phyloP scores from a whole-genome alignment of 1,140 invertebrate species.

The Pseudomyrmex pallidus region DNA sequence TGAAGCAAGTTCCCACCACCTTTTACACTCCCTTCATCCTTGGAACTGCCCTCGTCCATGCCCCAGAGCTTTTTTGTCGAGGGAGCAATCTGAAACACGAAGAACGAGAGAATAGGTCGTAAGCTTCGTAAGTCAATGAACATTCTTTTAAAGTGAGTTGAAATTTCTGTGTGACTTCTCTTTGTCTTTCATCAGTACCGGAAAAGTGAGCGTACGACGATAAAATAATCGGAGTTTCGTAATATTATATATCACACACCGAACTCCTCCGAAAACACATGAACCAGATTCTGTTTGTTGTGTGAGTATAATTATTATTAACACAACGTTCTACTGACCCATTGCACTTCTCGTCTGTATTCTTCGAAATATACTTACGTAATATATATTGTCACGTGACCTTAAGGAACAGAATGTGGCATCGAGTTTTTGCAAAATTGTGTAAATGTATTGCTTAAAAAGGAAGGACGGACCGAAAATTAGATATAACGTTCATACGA shows the following conservation, averaged over 20 bases:
- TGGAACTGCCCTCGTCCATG: constrained; percentile 90
- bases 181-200: constrained; percentile 1
- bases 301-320: constrained; percentile 23
- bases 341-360: background rate
- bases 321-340: constrained; percentile 12
- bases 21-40: constrained; percentile 86
- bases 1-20: constrained; percentile 89
- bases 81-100: constrained; percentile 91
- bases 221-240: constrained; percentile 4
- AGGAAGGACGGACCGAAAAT: too few relatives aligned
- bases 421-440: background rate
- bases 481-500: too few relatives aligned
- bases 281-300: background rate
- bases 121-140: constrained; percentile 59
- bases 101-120: constrained; percentile 65
- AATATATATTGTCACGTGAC: background rate
- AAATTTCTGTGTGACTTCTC: constrained; percentile 46
- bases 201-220: constrained; percentile 23
- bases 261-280: background rate
- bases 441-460: background rate
- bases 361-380: constrained; percentile 24
- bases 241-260: constrained; percentile 1
- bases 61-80: constrained; percentile 95
- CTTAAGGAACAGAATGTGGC: background rate
- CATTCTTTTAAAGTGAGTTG: constrained; percentile 45